Percentiles rank a stretch among this genome's conserved stretches.
Conservation (phyloP, 2,888 invertebrate species). For the Hyppa rectilinea region DNA sequence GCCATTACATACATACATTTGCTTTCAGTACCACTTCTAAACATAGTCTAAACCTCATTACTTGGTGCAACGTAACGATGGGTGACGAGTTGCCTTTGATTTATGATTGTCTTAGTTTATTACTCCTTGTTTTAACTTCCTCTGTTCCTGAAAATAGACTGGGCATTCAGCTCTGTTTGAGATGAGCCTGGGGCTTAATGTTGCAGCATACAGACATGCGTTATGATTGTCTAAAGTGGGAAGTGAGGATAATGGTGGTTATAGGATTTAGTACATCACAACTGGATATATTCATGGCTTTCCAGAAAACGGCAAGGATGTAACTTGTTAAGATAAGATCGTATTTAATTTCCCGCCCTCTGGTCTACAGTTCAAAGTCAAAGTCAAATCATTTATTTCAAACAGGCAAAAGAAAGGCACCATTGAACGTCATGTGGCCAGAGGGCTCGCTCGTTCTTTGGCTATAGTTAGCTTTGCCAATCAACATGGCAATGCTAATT, state of each 20-base stretch:
- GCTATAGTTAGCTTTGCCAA: no score
- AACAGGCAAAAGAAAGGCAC: no score
- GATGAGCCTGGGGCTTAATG: conserved; percentile 3
- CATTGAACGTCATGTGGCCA: no score
- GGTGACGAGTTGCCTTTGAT: conserved; percentile 53
- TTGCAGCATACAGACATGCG: neutral
- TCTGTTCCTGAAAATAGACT: conserved; percentile 42
- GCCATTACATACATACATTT: conserved; percentile 1
- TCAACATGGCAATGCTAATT: no score
- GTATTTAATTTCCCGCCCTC: no score
- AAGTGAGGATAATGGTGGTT: neutral
- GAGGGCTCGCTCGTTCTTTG: no score
- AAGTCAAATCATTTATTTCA: no score
- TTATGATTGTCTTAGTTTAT: conserved; percentile 54
- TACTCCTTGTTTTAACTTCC: conserved; percentile 19
- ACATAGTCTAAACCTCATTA: conserved; percentile 24
- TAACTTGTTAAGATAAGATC: neutral
- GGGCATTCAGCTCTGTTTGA: conserved; percentile 8
- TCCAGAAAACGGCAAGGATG: neutral
- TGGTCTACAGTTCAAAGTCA: no score
- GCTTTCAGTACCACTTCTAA: conserved; percentile 15
- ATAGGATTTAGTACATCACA: neutral
- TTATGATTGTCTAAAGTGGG: neutral
- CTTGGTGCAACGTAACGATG: conserved; percentile 13
- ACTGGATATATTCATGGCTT: neutral